Base-by-base conservation (phyloP, 2,113 vertebrate species). In the Myiagra hebetior region DNA sequence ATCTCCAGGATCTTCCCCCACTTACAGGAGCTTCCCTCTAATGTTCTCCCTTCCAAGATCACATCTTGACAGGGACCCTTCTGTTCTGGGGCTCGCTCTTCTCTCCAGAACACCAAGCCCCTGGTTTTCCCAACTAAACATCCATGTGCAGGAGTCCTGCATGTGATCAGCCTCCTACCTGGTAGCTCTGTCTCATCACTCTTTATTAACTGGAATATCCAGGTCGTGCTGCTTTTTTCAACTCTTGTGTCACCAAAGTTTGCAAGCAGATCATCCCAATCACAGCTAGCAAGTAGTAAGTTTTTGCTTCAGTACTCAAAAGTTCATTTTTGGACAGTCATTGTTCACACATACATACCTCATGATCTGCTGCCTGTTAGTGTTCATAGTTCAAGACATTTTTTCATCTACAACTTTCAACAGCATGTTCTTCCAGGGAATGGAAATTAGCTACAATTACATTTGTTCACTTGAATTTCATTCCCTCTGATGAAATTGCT, bases 401-500 rank as follows among this genome's bases (percentile, higher is more conserved):
- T 84, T 73, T 84, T 86, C 2, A 1, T 30, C 55, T 80, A 62
- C 5, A 0, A 55, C n/a, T 47, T 92, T 77, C 67, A 91, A 76
- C 65, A 76, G 15, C 49, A 59, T 39, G 26, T 91, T 95, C 56
- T 85, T 92, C 37, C 44, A 83, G 23, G 89, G 21, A 91, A 92
- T 85, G 37, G 57, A 95, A 95, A 90, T 89, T 26, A 92, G 24
- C 47, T 93, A 59, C 56, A 78, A 92, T 89, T 93, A 53, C 15
- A 26, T 79, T 94, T 85, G 28, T 39, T 92, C 59, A 49, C 62
- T 93, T 91, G 63, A 56, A 68, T 93, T 95, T 96, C 27, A 55
- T 78, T 83, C 52, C 27, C 16, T 88, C 18, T 92, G 44, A 77
- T 55, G 44, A 84, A 93, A 92, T 30, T 73, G 39, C 77, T 86